Percentiles rank a stretch among this genome's conserved stretches.
These are phyloP conservation scores for Mythimna albipuncta DNA, from an alignment of 2,888 invertebrate species.

Conservation along the genomic window DNA sequence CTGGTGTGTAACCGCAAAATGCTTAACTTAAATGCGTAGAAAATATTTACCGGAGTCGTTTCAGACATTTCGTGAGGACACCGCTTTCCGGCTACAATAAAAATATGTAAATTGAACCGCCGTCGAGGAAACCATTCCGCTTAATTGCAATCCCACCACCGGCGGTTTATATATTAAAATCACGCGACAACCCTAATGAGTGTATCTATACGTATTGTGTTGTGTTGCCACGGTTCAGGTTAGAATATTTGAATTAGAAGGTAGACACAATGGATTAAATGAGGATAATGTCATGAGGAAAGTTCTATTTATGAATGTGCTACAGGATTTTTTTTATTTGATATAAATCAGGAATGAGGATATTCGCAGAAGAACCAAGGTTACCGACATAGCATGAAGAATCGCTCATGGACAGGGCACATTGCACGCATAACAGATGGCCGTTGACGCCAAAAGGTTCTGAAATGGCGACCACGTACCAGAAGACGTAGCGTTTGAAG, in stretches of 20 bases:
- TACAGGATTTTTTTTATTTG: too few species aligned
- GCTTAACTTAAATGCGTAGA: conserved; percentile 60
- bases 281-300: background rate
- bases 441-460: too few species aligned
- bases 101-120: conserved; percentile 68
- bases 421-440: too few species aligned
- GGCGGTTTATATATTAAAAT: conserved; percentile 72
- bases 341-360: too few species aligned
- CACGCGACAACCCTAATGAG: conserved; percentile 74
- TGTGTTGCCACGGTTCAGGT: conserved; percentile 30
- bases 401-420: too few species aligned
- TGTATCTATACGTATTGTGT: conserved; percentile 46
- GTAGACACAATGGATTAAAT: background rate
- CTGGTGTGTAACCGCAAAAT: conserved; percentile 35
- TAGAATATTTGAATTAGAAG: conserved; percentile 19
- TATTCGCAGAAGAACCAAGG: too few species aligned
- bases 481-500: too few species aligned
- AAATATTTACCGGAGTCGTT: conserved; percentile 62
- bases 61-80: conserved; percentile 66
- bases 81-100: conserved; percentile 67
- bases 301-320: too few species aligned
- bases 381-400: too few species aligned
- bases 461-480: too few species aligned
- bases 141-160: conserved; percentile 72
- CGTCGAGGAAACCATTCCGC: conserved; percentile 70